Percentiles rank a stretch among this genome's conserved stretches.
Conservation (phyloP, 2,888 invertebrate species). For the Eumerus sabulonum region DNA sequence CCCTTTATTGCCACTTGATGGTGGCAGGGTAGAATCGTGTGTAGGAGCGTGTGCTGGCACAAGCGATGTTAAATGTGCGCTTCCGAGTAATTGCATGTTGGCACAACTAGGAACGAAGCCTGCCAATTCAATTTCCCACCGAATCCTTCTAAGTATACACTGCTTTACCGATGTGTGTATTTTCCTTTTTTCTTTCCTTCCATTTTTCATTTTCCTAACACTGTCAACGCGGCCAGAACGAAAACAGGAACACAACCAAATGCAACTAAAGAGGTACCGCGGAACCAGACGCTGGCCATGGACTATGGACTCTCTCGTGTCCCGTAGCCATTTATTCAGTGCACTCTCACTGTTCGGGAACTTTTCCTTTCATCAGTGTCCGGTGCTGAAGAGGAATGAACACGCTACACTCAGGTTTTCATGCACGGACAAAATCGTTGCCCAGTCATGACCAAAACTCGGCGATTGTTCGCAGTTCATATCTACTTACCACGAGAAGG, state of each 20-base stretch:
- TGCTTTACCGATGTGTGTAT: slow-evolving; percentile 26
- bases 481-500: neutral
- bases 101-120: slow-evolving; percentile 34
- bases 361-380: slow-evolving; percentile 68
- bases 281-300: neutral
- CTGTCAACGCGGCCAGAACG: slow-evolving; percentile 49
- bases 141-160: slow-evolving; percentile 7
- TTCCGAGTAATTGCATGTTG: slow-evolving; percentile 66
- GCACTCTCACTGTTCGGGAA: slow-evolving; percentile 63
- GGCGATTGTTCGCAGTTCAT: neutral
- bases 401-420: slow-evolving; percentile 19
- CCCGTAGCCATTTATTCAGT: slow-evolving; percentile 50
- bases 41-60: slow-evolving; percentile 35
- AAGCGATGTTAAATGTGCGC: slow-evolving; percentile 61
- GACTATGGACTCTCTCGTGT: slow-evolving; percentile 44
- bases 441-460: neutral
- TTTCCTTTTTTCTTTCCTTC: slow-evolving; percentile 31
- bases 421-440: slow-evolving; percentile 41
- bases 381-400: slow-evolving; percentile 57
- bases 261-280: neutral
- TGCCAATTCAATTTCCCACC: slow-evolving; percentile 1
- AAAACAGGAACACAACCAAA: slow-evolving; percentile 30
- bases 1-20: slow-evolving; percentile 24
- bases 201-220: slow-evolving; percentile 2
- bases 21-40: neutral